Base-by-base conservation (phyloP, 2,113 vertebrate species). In the Ellobius talpinus region DNA sequence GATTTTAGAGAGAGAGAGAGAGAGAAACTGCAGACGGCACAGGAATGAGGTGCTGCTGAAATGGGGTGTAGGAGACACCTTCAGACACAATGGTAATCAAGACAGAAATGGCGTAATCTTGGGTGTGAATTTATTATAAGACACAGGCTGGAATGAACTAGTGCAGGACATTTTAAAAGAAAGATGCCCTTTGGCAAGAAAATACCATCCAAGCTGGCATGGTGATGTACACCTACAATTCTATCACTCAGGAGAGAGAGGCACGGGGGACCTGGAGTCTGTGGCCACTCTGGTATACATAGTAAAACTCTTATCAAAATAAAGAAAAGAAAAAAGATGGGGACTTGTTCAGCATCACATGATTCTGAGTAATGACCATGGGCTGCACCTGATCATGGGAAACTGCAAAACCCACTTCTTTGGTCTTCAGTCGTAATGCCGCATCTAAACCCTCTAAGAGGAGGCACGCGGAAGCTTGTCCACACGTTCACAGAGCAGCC, bases 401-500 rank as follows among this genome's bases (percentile, higher is more conserved):
- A 85, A 78, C 4, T 39, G 39, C 90, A 61, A 50, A 55, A 52
- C 52, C 42, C 13, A 29, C 58, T 90, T 21, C 76, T 82, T 63
- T 3, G 8, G 55, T 70, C 91, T 97, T 91, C 72, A 86, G 91
- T 94, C 90, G 95, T 96, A 97, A 93, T 10, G 29, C 93, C 72
- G 90, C 74, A 63, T 77, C 70, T 86, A 81, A 50, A 74, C 31
- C 39, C 70, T n/a, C 29, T 0, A 5, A 50, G 45, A 42, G 2
- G 5, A 76, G 42, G 29, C 52, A 45, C 90, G 73, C 87, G 73
- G 1, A 95, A 94, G 89, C 39, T 76, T 29, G 45, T 87, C 77
- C 86, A 52, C 63, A 91, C 21, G 2, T 82, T 92, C 66, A 58
- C 72, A 66, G 65, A 94, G 81, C 79, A 72, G 55, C 45, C 96